Evolutionary conservation across 2,797 vertebrate species (phyloP), one percentile per base, ranked within the genome.

Genomic region (Ctenopoma multispine): DNA sequence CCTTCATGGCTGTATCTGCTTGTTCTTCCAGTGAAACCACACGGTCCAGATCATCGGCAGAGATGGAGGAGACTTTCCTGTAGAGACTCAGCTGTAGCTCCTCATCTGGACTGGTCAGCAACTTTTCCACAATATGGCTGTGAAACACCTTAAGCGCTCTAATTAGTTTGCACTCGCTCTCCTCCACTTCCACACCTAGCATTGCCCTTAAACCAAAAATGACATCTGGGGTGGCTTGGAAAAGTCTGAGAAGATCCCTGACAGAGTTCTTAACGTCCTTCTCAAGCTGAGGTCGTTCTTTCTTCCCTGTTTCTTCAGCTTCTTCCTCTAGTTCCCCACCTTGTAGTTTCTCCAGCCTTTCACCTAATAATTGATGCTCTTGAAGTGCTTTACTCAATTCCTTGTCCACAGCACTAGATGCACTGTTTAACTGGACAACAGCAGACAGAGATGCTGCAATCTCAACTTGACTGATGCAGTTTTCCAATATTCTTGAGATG

Each of bases 401-500:
- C 1, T 86, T 57, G 0, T 92, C 89, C 31, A 88, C 46, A 13
- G 63, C 12, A 5, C 20, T 20, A 15, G 82, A 87, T 11, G 75
- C 31, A 0, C 5, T 17, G 5, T 91, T 82, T 0, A 81, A 24
- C 9, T 67, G 80, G 23, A 68, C 49, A 23, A 92, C 2, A 3
- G 23, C 0, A 0, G 93, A 91, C 51, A 98, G 83, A 65, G 93
- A 8, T 15, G 89, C 91, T 69, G 90, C 92, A 53, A 94, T 59
- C 82, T 96, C 92, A 65, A 95, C 81, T 40, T 95, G 93, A 63
- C 61, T 51, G 65, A 96, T 92, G 23, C 94, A 93, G 72, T 95
- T 94, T 5, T 96, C 92, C 75, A 97, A 40, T 9, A 96, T 88
- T 0, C 67, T 88, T 18, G 93, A 63, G 68, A 98, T 92, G 57